Evolutionary conservation across 2,888 invertebrate genomes (phyloP), one percentile per base, ranked within the genome.

Genomic region (Seira musarum): DNA sequence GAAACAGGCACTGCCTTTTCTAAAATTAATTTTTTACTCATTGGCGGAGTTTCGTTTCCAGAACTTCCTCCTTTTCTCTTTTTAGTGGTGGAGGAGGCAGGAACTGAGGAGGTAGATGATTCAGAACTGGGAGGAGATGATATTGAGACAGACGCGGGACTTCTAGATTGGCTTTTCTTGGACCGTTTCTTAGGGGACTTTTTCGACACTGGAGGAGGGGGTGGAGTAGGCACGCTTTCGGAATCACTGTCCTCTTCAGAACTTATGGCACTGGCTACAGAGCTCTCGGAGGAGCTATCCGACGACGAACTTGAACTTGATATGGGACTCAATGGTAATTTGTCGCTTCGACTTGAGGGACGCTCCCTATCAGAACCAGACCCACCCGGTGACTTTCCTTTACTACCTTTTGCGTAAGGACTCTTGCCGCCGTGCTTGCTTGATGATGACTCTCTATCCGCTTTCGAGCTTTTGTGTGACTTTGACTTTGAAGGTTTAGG

Each of bases 41-140:
- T 71, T 63, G 82, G 17, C 53, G 83, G 70, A 63, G 82, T 61
- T 68, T 80, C 22, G 68, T 77, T 30, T 40, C 65, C 76, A 49
- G 65, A 30, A 40, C 72, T 57, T 64, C 76, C 72, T 15, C 77
- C 73, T 63, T 81, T 78, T 65, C 77, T 60, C 57, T 82, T 84
- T 24, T 70, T 80, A 3, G 84, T 68, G 25, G 81, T 81, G 13
- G 71, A 80, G 57, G 73, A 78, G 30, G 77, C 78, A 30, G 80
- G 78, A 10, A 82, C 70, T 2, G 83, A 82, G 21, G 84, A 84
- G 57, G 85, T 83, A 21, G 84, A 83, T 13, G 86, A 84, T 49
- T 83, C 68, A 22, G 83, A 83, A 60, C 76, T 82, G 5, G 81
- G 83, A 8, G 85, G 83, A 19, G 85, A 83, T n/a, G 83, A 83